A percentile compares a stretch with the other conserved stretches of the same genome.
phyloP scores from a whole-genome alignment of 2,113 vertebrate species.

The Oryzias woworae region DNA sequence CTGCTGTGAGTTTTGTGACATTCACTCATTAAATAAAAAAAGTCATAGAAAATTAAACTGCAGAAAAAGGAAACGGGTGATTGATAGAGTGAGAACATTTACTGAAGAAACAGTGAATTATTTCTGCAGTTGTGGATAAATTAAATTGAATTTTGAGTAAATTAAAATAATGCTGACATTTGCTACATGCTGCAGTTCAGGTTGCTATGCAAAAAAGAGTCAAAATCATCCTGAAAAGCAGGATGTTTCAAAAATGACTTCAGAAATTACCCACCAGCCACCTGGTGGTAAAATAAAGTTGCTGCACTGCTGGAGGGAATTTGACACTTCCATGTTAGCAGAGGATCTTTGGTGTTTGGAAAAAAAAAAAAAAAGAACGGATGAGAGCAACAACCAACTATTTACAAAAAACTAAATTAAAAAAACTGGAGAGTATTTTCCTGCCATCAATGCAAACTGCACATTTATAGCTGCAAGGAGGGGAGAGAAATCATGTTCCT shows the following conservation, averaged over 20 bases:
- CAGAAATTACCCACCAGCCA: conserved; percentile 33
- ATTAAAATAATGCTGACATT: background rate
- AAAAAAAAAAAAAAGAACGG: background rate
- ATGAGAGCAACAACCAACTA: background rate
- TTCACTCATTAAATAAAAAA: conserved; percentile 48
- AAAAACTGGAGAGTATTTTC: background rate
- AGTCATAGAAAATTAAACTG: conserved; percentile 29
- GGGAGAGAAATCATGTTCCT: no score
- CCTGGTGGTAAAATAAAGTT: conserved; percentile 55
- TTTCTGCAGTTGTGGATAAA: conserved; percentile 25
- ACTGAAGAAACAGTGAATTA: conserved; percentile 17
- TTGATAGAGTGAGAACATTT: conserved; percentile 13
- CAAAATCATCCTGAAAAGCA: background rate
- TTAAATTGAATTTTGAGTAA: conserved; percentile 22
- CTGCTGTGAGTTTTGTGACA: conserved; percentile 20
- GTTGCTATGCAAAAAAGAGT: background rate
- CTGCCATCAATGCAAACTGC: no score
- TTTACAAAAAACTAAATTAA: background rate
- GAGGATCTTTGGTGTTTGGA: background rate
- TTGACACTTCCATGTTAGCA: background rate
- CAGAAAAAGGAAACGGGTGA: conserved; percentile 17
- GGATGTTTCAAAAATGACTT: background rate
- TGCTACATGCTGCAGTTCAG: background rate
- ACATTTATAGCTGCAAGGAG: no score
- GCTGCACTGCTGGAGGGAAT: conserved; percentile 28